Evolutionary conservation across 2,888 invertebrate species (phyloP), one percentile per base, ranked within the genome.

Genomic region (Hirtodrosophila trivittata): DNA sequence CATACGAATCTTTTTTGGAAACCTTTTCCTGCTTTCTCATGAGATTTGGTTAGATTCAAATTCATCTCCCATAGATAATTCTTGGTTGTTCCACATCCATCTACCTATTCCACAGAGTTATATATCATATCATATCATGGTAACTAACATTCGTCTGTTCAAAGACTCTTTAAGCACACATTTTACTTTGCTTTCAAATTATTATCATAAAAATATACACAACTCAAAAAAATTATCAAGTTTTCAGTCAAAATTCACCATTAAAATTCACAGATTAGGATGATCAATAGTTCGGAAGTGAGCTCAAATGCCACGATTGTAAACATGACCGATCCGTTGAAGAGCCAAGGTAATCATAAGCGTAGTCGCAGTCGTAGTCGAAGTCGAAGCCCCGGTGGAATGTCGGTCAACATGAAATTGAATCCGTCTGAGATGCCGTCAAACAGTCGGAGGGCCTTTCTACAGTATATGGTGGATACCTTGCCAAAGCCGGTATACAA

Each of bases 381-480:
- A 0, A 66, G 66, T 46, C 58, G 16, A 0, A 72, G 66, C 46
- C 69, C 72, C 0, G 58, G 41, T 0, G 47, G n/a, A 0, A 9
- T 26, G 0, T 38, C 43, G 4, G 52, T 59, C 1, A 35, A 14
- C 1, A 21, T 62, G 12, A 57, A 54, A 7, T 9, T 60, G 5
- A 58, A 25, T 41, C 75, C 71, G 12, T 55, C 73, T 6, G 76
- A 76, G 8, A 43, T 76, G 74, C 73, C 73, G 0, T 52, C 55
- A 6, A 65, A 55, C 10, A 70, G 59, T 21, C 75, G 76, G 0
- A 57, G 76, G 1, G 76, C 76, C 6, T 71, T 74, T 4, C 58
- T 76, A 1, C 75, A 76, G 55, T 57, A 75, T 6, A 73, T 74
- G 75, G 75, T 76, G 8, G 58, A 73, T 1, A 49, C 30, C 25